A percentile compares a stretch with the other conserved stretches of the same genome.
Evolutionary conservation across 2,113 vertebrate genomes (phyloP).

Genomic region (Mirza zaza): DNA sequence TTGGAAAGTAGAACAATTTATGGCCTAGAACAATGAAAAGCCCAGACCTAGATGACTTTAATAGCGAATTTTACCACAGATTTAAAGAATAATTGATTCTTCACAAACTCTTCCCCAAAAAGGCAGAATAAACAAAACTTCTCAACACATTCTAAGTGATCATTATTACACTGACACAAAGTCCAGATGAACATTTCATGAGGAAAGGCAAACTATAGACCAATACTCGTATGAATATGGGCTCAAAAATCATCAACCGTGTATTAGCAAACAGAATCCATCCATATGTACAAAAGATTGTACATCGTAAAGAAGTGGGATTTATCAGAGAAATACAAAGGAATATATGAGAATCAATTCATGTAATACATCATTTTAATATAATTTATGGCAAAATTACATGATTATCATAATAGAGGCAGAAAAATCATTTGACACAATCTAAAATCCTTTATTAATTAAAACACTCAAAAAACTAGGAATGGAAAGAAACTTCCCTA

Average conservation of each 20-base stretch:
- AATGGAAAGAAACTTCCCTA: background rate
- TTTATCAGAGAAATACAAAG: background rate
- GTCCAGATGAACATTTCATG: background rate
- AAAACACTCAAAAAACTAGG: background rate
- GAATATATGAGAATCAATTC: background rate
- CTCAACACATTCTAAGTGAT: background rate
- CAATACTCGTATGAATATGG: background rate
- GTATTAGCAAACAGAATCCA: background rate
- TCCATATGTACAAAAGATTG: background rate
- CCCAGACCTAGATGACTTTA: background rate
- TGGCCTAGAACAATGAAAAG: background rate
- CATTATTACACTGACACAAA: background rate
- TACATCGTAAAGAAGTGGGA: background rate
- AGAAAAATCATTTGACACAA: background rate
- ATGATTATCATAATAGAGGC: background rate
- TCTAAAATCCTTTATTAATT: background rate
- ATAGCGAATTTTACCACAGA: background rate
- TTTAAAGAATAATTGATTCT: background rate
- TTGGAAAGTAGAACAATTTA: background rate
- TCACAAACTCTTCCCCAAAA: background rate
- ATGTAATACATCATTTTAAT: background rate
- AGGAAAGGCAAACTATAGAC: background rate
- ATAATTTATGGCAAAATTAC: background rate
- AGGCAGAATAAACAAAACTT: background rate
- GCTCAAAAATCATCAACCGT: background rate